A percentile compares a stretch with the other conserved stretches of the same genome.
These are phyloP conservation scores for Prionace glauca DNA, from an alignment of 2,797 vertebrate genomes.

Conservation along the genomic window DNA sequence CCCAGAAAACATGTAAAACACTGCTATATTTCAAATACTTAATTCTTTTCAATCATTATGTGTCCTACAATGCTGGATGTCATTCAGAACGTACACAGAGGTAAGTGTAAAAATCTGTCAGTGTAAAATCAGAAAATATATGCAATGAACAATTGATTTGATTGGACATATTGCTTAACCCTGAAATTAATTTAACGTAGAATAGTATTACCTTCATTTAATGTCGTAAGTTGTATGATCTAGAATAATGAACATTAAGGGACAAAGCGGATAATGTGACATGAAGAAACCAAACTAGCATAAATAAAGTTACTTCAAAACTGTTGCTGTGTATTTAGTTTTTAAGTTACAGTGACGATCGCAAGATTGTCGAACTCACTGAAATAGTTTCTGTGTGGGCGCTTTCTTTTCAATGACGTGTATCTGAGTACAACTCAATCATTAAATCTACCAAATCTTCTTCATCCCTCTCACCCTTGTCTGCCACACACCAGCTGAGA, in stretches of 20 bases:
- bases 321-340: neutral
- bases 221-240: neutral
- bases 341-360: neutral
- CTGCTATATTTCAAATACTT: neutral
- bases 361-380: neutral
- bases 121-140: neutral
- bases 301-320: slow-evolving; percentile 1
- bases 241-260: neutral
- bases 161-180: neutral
- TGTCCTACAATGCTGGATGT: neutral
- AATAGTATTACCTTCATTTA: neutral
- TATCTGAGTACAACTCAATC: neutral
- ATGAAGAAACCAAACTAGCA: neutral
- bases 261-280: neutral
- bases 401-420: neutral
- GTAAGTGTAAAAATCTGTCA: neutral
- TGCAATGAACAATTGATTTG: neutral
- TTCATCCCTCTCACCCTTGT: neutral
- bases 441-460: neutral
- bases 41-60: neutral
- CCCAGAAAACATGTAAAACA: neutral
- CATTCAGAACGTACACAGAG: neutral
- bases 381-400: neutral
- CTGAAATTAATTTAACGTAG: neutral
- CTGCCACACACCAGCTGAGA: neutral